Base-by-base conservation (phyloP, 1,140 invertebrate species). In the Berghia stephanieae region DNA sequence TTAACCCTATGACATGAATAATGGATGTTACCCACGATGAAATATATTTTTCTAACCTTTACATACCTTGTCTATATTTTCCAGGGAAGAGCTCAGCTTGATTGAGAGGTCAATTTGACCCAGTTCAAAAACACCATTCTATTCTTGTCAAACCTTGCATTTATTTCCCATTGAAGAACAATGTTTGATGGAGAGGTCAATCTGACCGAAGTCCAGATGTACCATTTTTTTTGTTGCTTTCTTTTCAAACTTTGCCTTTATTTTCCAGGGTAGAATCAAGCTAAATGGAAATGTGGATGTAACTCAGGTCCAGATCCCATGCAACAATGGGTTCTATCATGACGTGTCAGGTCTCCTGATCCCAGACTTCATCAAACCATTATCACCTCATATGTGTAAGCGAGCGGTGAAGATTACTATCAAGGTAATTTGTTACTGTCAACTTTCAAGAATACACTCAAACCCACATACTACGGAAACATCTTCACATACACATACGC, bases 221-320 rank as follows among this genome's bases (percentile, higher is more conserved):
- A n/a, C n/a, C n/a, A n/a, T n/a, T n/a, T n/a, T n/a, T n/a, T n/a
- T n/a, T n/a, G n/a, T n/a, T n/a, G n/a, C n/a, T n/a, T n/a, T n/a
- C n/a, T n/a, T n/a, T n/a, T 18, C 13, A 21, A 21, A 18, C 16
- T 13, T 31, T 27, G 10, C 10, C 13, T 18, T 31, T 3, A 13
- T 75, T 70, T 78, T 77, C 13, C 57, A 86, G 84, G 84, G 84
- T 49, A 82, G 82, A 71, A 83, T 86, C 2, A 73, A 69, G 36
- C 67, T 87, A 46, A 80, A 83, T 46, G 55, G 75, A 38, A 76
- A 79, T 44, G 81, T 82, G 18, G 81, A 81, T 72, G 76, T 87
- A 0, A 78, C 83, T 6, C 86, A 87, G 71, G 76, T 81, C 21
- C 80, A 86, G 71, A 85, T 87, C 57, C 85, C 83, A 1, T 83